Conservation (phyloP, 2,113 vertebrate genomes). For the Dascyllus trimaculatus region DNA sequence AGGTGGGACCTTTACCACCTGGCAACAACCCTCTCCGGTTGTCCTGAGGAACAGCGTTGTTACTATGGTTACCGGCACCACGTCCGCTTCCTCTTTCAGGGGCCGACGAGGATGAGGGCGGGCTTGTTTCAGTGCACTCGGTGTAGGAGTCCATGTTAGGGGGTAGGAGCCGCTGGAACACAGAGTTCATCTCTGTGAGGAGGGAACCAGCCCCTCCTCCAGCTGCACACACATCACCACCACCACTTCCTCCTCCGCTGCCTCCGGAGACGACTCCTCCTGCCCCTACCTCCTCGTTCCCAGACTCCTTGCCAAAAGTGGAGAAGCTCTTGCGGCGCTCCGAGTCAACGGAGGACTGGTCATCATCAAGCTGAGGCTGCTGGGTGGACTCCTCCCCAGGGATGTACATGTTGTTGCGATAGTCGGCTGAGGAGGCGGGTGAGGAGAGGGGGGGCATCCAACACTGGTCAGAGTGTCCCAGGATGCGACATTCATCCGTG, state of each 20-base stretch:
- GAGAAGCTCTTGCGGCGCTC: conserved; percentile 96
- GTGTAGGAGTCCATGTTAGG: conserved; percentile 88
- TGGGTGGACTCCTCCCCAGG: conserved; percentile 91
- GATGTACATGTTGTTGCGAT: conserved; percentile 97
- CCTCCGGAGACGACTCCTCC: conserved; percentile 45
- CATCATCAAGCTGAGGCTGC: conserved; percentile 86
- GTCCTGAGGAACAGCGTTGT: conserved; percentile 86
- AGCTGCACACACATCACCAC: conserved; percentile 57
- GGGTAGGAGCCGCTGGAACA: conserved; percentile 95
- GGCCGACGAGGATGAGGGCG: conserved; percentile 50
- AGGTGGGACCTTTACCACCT: conserved; percentile 87
- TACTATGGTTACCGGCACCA: conserved; percentile 57
- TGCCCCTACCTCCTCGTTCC: conserved; percentile 76
- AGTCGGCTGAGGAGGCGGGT: conserved; percentile 89
- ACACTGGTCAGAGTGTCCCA: conserved; percentile 98
- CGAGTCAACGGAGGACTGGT: conserved; percentile 83
- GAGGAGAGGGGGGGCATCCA: conserved; percentile 97
- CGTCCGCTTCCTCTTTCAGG: conserved; percentile 77
- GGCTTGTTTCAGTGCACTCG: conserved; percentile 85
- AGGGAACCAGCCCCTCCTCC: conserved; percentile 88
- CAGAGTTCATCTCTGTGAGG: conserved; percentile 96
- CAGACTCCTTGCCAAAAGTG: conserved; percentile 94
- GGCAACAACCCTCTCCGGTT: conserved; percentile 89
- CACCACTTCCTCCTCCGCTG: conserved; percentile 73
- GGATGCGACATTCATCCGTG: conserved; percentile 95